Percentiles rank a stretch among this genome's conserved stretches.
These are phyloP conservation scores for Watsonalla binaria DNA, from an alignment of 2,888 invertebrate genomes.

Conservation along the genomic window DNA sequence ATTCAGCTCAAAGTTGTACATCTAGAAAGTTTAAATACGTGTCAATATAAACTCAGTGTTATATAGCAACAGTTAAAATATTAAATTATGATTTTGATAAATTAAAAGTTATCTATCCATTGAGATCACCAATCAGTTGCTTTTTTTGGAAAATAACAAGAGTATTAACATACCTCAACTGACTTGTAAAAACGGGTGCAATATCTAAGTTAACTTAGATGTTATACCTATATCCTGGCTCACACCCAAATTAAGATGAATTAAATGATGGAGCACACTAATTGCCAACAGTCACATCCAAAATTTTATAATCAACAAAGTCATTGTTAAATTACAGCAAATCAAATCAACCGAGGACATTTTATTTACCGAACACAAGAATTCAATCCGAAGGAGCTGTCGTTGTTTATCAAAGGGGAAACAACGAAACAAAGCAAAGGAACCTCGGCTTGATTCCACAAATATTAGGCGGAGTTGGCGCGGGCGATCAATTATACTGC, in stretches of 20 bases:
- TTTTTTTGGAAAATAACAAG: too few species aligned
- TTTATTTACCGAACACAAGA: constrained; percentile 25
- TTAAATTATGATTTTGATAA: too few species aligned
- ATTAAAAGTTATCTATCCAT: too few species aligned
- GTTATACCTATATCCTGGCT: too few species aligned
- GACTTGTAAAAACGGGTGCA: too few species aligned
- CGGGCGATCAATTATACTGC: constrained; percentile 29
- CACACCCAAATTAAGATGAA: too few species aligned
- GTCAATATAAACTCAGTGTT: too few species aligned
- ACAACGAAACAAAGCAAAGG: constrained; percentile 41
- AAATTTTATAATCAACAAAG: not conserved
- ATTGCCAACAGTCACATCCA: not conserved
- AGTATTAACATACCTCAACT: too few species aligned
- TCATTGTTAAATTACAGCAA: constrained; percentile 6
- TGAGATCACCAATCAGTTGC: too few species aligned
- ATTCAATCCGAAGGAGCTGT: constrained; percentile 55
- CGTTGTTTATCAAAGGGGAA: constrained; percentile 52
- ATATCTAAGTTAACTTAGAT: too few species aligned
- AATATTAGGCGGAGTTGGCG: constrained; percentile 15
- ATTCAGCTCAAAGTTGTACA: constrained; percentile 36
- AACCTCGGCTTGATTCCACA: constrained; percentile 30
- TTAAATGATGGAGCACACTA: not conserved
- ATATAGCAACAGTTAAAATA: too few species aligned
- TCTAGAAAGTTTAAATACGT: constrained; percentile 10
- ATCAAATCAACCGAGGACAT: constrained; percentile 13